These are phyloP conservation scores for Smittia aterrima DNA, from an alignment of 2,888 invertebrate genomes.

Conservation along the genomic window DNA sequence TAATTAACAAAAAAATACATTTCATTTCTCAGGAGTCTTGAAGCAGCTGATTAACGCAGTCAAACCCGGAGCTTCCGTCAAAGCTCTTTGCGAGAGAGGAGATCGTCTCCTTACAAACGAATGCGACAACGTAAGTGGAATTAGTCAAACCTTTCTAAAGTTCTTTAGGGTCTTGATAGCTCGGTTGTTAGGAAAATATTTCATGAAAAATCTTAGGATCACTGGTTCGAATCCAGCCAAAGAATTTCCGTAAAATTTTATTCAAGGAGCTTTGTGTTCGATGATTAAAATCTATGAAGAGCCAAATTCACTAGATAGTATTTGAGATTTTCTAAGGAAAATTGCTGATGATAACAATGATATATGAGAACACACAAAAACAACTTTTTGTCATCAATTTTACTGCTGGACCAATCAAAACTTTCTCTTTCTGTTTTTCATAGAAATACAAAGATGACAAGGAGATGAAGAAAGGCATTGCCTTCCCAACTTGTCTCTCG, in stretches of 20 bases:
- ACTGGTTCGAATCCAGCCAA: constrained; percentile 26
- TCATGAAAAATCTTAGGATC: constrained; percentile 7
- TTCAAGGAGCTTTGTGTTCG: background rate
- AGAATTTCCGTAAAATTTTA: background rate
- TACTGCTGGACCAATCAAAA: no score
- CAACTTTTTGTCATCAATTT: background rate
- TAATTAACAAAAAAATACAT: background rate
- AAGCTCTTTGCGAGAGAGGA: constrained; percentile 89
- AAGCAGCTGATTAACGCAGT: constrained; percentile 87
- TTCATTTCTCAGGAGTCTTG: constrained; percentile 70
- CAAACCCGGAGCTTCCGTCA: constrained; percentile 80
- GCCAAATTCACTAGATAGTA: constrained; percentile 41
- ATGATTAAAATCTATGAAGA: constrained; percentile 39
- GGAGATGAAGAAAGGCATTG: constrained; percentile 95
- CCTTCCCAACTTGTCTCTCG: constrained; percentile 98
- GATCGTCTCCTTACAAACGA: constrained; percentile 85
- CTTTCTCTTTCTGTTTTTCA: background rate
- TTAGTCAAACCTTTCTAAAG: constrained; percentile 38
- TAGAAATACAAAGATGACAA: constrained; percentile 92
- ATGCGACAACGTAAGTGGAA: constrained; percentile 73
- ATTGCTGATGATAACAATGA: constrained; percentile 40
- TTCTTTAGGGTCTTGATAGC: background rate
- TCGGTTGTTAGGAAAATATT: background rate
- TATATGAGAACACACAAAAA: constrained; percentile 40
- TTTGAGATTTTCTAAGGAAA: constrained; percentile 37